phyloP scores from a whole-genome alignment of 2,797 vertebrate species.

The Alosa sapidissima region DNA sequence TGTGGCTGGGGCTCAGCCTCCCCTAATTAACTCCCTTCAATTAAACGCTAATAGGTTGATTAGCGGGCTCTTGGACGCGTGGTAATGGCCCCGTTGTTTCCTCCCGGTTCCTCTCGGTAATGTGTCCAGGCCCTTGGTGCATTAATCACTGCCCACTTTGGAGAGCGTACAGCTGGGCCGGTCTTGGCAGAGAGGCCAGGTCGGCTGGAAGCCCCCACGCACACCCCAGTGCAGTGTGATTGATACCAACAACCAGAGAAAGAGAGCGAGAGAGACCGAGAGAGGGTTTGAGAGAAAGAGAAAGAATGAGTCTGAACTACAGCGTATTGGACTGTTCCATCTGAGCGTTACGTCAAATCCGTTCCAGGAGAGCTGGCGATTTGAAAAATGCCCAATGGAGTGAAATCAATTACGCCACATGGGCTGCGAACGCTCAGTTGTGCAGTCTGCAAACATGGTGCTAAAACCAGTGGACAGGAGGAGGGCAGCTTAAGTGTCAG shows the following conservation, averaged over 20 bases:
- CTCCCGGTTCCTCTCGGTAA: slow-evolving; percentile 67
- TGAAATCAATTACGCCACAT: slow-evolving; percentile 39
- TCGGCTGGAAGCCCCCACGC: neutral
- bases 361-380: slow-evolving; percentile 44
- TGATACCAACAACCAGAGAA: slow-evolving; percentile 22
- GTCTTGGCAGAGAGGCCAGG: neutral
- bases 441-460: slow-evolving; percentile 41
- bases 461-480: slow-evolving; percentile 37
- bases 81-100: slow-evolving; percentile 72
- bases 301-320: slow-evolving; percentile 16
- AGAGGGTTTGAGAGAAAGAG: neutral
- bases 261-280: neutral
- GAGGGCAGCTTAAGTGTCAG: slow-evolving; percentile 12
- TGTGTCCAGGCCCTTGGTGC: slow-evolving; percentile 60
- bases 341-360: slow-evolving; percentile 43
- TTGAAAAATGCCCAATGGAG: slow-evolving; percentile 46
- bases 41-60: slow-evolving; percentile 79
- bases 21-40: slow-evolving; percentile 77
- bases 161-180: slow-evolving; percentile 29
- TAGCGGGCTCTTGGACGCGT: slow-evolving; percentile 71
- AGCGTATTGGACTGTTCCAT: slow-evolving; percentile 32
- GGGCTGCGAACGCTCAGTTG: slow-evolving; percentile 45
- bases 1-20: slow-evolving; percentile 52
- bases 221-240: slow-evolving; percentile 41
- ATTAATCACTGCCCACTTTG: slow-evolving; percentile 59